Percentiles rank a stretch among this genome's conserved stretches.
Conservation (phyloP, 2,888 invertebrate genomes). For the Hecatera dysodea region DNA sequence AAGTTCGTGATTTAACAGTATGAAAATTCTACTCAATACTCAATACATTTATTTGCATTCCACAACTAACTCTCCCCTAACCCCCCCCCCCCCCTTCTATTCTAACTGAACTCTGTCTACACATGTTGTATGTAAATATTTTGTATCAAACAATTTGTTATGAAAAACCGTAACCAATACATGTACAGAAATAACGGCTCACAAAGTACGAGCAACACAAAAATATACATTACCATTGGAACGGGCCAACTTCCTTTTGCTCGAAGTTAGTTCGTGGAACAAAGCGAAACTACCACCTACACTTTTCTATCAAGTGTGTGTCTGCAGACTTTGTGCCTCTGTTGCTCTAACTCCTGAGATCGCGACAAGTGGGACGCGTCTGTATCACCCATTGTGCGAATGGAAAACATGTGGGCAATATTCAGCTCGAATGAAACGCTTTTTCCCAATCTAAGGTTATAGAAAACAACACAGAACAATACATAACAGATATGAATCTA, state of each 20-base stretch:
- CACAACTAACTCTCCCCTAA: too few species aligned
- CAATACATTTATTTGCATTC: too few species aligned
- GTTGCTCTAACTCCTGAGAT: conserved; percentile 49
- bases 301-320: conserved; percentile 71
- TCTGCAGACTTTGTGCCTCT: conserved; percentile 67
- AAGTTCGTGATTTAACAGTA: background rate
- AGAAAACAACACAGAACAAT: too few species aligned
- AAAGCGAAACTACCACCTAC: conserved; percentile 67
- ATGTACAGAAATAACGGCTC: conserved; percentile 38
- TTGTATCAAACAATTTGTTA: conserved; percentile 26
- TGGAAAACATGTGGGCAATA: conserved; percentile 29
- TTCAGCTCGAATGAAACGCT: conserved; percentile 12
- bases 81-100: too few species aligned
- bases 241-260: conserved; percentile 65
- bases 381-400: conserved; percentile 40
- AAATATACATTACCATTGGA: conserved; percentile 66
- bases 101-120: background rate
- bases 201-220: conserved; percentile 44
- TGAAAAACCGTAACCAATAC: conserved; percentile 32
- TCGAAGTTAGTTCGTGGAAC: conserved; percentile 66
- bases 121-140: conserved; percentile 32
- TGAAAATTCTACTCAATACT: too few species aligned
- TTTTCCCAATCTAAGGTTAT: background rate
- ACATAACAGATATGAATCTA: background rate
- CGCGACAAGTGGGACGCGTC: conserved; percentile 64